A percentile compares a stretch with the other conserved stretches of the same genome.
Evolutionary conservation across 2,113 vertebrate genomes (phyloP).

Genomic region (Plotosus lineatus): DNA sequence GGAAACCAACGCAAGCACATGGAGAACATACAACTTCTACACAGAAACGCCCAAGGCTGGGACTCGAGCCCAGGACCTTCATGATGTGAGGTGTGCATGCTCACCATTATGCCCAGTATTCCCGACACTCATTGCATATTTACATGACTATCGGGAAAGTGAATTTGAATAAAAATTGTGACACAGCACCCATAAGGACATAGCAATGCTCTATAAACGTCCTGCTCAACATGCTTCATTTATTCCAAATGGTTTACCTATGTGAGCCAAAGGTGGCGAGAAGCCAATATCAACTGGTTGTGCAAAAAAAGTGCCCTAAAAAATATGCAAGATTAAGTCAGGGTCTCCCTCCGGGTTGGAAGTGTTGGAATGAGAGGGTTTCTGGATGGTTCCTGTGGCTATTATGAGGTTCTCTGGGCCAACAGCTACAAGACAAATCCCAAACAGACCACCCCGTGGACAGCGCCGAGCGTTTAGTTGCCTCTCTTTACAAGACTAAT

Average conservation of each 20-base stretch:
- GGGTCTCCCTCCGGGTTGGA: constrained; percentile 28
- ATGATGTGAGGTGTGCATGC: too few relatives aligned
- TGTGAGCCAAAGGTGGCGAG: constrained; percentile 65
- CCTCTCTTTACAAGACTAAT: not conserved
- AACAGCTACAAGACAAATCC: constrained; percentile 44
- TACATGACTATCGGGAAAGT: too few relatives aligned
- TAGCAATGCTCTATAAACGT: constrained; percentile 42
- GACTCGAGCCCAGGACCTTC: too few relatives aligned
- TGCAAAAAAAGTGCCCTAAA: constrained; percentile 41
- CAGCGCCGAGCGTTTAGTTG: not conserved
- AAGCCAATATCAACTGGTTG: constrained; percentile 29
- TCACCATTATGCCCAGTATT: too few relatives aligned
- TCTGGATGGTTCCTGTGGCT: constrained; percentile 41
- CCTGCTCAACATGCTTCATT: constrained; percentile 59
- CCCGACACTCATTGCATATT: too few relatives aligned
- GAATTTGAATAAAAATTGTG: too few relatives aligned
- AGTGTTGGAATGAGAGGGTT: constrained; percentile 38
- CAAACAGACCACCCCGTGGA: constrained; percentile 25
- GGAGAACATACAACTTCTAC: too few relatives aligned
- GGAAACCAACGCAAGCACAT: too few relatives aligned
- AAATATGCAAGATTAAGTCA: constrained; percentile 33
- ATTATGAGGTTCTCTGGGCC: constrained; percentile 31
- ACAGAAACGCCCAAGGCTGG: too few relatives aligned
- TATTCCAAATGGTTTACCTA: constrained; percentile 63
- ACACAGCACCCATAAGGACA: too few relatives aligned